Percentiles rank a stretch among this genome's conserved stretches.
These are phyloP conservation scores for Apis mellifera DNA, from an alignment of 1,140 invertebrate genomes.

Conservation along the genomic window Amel_HAv3.1 CM009939.2:10214001-10214500, in stretches of 20 bases:
- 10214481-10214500: not conserved
- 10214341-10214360: not conserved
- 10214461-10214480: not conserved
- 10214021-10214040: not conserved
- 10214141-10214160: constrained; percentile 45
- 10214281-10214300: not conserved
- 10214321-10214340: constrained; percentile 7
- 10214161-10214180: constrained; percentile 18
- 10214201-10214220: constrained; percentile 41
- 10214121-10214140: not conserved
- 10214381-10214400: too few relatives aligned
- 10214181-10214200: not conserved
- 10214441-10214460: not conserved
- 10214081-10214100: not conserved
- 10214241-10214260: not conserved
- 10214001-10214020: not conserved
- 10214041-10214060: not conserved
- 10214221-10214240: constrained; percentile 1
- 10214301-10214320: not conserved
- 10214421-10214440: too few relatives aligned
- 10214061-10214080: not conserved
- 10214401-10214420: not conserved
- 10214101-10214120: constrained; percentile 38
- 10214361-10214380: not conserved
- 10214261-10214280: not conserved